Evolutionary conservation across 1,140 invertebrate genomes (phyloP).

Genomic region (Patella vulgata): DNA sequence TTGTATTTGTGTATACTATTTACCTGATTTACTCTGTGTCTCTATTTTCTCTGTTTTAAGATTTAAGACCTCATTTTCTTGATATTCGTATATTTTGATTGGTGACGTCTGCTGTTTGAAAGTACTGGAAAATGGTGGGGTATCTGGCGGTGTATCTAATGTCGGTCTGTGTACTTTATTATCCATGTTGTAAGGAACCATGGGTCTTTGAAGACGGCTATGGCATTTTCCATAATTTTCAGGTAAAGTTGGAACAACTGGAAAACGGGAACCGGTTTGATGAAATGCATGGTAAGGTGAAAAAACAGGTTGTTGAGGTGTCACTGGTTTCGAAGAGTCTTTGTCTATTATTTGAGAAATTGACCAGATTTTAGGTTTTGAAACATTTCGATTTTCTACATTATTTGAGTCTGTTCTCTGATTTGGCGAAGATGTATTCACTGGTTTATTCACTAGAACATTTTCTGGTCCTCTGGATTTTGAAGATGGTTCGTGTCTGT

Average conservation of each 20-base stretch:
- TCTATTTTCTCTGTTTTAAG: conserved; percentile 1
- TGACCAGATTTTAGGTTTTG: conserved; percentile 16
- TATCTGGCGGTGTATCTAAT: conserved; percentile 10
- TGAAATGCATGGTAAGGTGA: no score
- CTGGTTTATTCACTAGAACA: background rate
- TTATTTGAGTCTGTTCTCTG: background rate
- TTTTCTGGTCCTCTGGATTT: background rate
- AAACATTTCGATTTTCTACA: background rate
- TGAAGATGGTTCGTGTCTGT: background rate
- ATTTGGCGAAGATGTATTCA: background rate
- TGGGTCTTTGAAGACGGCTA: no score
- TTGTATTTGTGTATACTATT: no score
- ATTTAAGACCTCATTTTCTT: conserved; percentile 6
- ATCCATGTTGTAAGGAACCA: no score
- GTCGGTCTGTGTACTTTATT: background rate
- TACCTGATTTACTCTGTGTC: background rate
- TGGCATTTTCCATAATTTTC: no score
- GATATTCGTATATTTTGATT: background rate
- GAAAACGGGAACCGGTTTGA: no score
- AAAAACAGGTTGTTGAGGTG: no score
- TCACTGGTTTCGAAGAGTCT: background rate
- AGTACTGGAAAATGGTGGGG: conserved; percentile 4
- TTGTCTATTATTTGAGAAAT: conserved; percentile 1
- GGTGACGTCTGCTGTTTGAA: background rate
- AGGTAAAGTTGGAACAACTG: no score